A percentile compares a stretch with the other conserved stretches of the same genome.
These are phyloP conservation scores for Vimba vimba DNA, from an alignment of 2,113 vertebrate species.

Conservation along the genomic window DNA sequence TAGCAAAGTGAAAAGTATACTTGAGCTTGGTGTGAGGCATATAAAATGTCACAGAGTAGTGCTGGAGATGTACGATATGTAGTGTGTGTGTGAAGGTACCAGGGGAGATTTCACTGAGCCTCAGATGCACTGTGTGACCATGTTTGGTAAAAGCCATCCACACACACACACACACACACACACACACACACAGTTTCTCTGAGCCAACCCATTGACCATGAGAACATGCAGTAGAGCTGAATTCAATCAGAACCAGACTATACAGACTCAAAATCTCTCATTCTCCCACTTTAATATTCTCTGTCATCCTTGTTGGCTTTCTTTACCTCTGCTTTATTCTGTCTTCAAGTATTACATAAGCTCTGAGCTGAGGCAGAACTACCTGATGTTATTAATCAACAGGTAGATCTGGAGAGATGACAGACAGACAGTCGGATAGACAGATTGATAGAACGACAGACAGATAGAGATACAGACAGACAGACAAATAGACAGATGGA, in stretches of 20 bases:
- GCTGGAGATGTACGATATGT: constrained; percentile 15
- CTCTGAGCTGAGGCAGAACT: constrained; percentile 11
- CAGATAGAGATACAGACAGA: not conserved
- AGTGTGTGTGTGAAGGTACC: constrained; percentile 45
- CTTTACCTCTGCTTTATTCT: constrained; percentile 39
- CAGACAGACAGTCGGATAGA: not conserved
- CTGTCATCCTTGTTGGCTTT: constrained; percentile 18
- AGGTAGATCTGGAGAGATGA: not conserved
- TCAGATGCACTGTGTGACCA: constrained; percentile 72
- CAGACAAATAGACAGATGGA: not conserved
- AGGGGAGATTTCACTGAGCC: constrained; percentile 65
- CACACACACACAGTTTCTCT: constrained; percentile 54
- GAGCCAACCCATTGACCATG: constrained; percentile 70
- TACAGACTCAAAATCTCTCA: constrained; percentile 45
- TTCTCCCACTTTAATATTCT: constrained; percentile 43
- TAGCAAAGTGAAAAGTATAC: not conserved
- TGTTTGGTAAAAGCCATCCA: constrained; percentile 80
- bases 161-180: constrained; percentile 55
- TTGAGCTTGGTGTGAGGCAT: constrained; percentile 3
- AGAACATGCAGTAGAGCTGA: constrained; percentile 58
- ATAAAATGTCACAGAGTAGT: constrained; percentile 2
- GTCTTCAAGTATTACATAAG: not conserved
- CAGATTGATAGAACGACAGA: too few relatives aligned
- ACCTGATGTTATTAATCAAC: not conserved
- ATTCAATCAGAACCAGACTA: constrained; percentile 67